phyloP scores from a whole-genome alignment of 2,113 vertebrate genomes.

The Scophthalmus maximus region DNA sequence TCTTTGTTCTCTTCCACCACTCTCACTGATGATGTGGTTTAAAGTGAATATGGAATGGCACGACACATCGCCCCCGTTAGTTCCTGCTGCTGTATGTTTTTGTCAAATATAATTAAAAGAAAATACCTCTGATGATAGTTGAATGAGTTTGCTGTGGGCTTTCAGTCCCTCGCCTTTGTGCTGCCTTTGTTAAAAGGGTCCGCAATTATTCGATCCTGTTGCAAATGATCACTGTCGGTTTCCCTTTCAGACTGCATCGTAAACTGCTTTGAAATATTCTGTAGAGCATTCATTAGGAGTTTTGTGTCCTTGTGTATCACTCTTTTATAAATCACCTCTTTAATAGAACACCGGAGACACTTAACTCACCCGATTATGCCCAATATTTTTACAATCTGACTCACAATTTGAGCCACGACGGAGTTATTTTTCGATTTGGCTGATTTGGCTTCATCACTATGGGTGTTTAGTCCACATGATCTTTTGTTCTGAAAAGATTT shows the following conservation, averaged over 20 bases:
- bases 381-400: not conserved
- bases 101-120: constrained; percentile 25
- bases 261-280: constrained; percentile 27
- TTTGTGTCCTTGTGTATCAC: constrained; percentile 26
- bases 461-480: too few species aligned
- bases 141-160: constrained; percentile 7
- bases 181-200: constrained; percentile 40
- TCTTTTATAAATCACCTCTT: constrained; percentile 6
- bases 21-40: constrained; percentile 13
- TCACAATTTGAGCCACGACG: not conserved
- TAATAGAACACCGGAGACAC: constrained; percentile 6
- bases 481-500: constrained; percentile 14
- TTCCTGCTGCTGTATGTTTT: constrained; percentile 15
- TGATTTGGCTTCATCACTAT: not conserved
- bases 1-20: constrained; percentile 5
- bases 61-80: constrained; percentile 2
- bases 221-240: constrained; percentile 31
- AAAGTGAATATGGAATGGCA: constrained; percentile 18
- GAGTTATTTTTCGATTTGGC: not conserved
- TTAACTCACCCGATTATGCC: constrained; percentile 1
- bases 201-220: constrained; percentile 40
- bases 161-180: constrained; percentile 11
- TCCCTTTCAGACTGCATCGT: constrained; percentile 31
- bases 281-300: not conserved
- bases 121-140: constrained; percentile 11